Evolutionary conservation across 2,888 invertebrate species (phyloP).

Genomic region (Corythucha ciliata): DNA sequence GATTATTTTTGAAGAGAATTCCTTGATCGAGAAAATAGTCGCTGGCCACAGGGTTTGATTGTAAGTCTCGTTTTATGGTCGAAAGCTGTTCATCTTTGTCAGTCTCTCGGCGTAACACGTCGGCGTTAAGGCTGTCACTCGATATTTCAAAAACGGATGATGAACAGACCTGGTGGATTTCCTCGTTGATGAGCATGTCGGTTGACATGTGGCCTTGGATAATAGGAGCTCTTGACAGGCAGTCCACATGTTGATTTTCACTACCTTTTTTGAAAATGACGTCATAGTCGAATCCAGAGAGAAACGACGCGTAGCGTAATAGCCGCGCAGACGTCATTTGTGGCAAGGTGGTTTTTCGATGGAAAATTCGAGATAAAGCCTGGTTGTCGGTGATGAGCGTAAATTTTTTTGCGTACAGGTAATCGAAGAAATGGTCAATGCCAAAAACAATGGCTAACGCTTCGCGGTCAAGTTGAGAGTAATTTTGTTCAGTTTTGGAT

Average conservation of each 20-base stretch:
- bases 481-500: conserved; percentile 21
- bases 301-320: conserved; percentile 24
- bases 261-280: conserved; percentile 26
- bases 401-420: conserved; percentile 21
- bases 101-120: conserved; percentile 19
- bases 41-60: conserved; percentile 2
- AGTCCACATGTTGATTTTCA: conserved; percentile 28
- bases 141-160: conserved; percentile 10
- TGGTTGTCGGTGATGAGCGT: conserved; percentile 24
- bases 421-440: conserved; percentile 25
- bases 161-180: conserved; percentile 4
- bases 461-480: conserved; percentile 29
- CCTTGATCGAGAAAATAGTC: conserved; percentile 16
- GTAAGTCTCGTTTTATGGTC: neutral
- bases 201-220: neutral
- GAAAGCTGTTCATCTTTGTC: conserved; percentile 15
- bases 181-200: conserved; percentile 4
- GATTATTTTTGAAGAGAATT: conserved; percentile 10
- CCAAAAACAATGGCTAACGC: conserved; percentile 26
- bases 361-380: conserved; percentile 22
- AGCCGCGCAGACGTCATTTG: conserved; percentile 22
- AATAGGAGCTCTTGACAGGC: conserved; percentile 25
- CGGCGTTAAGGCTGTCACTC: conserved; percentile 12
- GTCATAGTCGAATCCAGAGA: conserved; percentile 12
- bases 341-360: conserved; percentile 16